These are phyloP conservation scores for Cirrhinus mrigala DNA, from an alignment of 2,797 vertebrate genomes.

Conservation along the genomic window DNA sequence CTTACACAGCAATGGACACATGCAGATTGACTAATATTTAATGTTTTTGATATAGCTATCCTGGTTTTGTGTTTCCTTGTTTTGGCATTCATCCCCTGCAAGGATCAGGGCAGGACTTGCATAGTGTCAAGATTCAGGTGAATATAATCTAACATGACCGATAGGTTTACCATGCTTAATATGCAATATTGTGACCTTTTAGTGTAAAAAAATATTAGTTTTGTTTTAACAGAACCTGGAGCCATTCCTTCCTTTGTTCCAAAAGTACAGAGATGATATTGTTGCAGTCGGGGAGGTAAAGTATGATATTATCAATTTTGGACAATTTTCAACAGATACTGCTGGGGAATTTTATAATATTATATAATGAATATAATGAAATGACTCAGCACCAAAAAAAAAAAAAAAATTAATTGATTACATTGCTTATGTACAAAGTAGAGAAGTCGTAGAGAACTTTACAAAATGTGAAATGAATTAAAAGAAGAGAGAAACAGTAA, in stretches of 20 bases:
- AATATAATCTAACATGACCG: neutral
- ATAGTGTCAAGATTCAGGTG: slow-evolving; percentile 59
- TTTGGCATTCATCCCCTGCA: slow-evolving; percentile 66
- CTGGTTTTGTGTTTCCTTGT: slow-evolving; percentile 65
- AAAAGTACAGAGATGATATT: slow-evolving; percentile 67
- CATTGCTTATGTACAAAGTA: no score
- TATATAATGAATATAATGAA: neutral
- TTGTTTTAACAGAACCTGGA: slow-evolving; percentile 69
- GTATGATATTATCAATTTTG: neutral
- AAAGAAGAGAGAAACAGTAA: neutral
- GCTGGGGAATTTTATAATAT: neutral
- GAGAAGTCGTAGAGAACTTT: neutral
- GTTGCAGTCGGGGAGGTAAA: slow-evolving; percentile 67
- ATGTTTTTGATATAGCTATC: slow-evolving; percentile 66
- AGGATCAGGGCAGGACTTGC: slow-evolving; percentile 50
- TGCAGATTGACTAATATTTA: slow-evolving; percentile 29
- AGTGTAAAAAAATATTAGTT: neutral
- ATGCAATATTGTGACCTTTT: neutral
- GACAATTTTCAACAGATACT: neutral
- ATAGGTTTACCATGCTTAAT: slow-evolving; percentile 3
- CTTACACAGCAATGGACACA: neutral
- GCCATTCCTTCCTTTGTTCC: slow-evolving; percentile 63
- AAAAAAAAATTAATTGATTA: neutral
- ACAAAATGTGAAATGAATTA: neutral
- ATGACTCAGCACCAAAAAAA: neutral